Percentiles rank a stretch among this genome's conserved stretches.
Evolutionary conservation across 1,140 invertebrate genomes (phyloP).

Genomic region (Bombus vancouverensis): DNA sequence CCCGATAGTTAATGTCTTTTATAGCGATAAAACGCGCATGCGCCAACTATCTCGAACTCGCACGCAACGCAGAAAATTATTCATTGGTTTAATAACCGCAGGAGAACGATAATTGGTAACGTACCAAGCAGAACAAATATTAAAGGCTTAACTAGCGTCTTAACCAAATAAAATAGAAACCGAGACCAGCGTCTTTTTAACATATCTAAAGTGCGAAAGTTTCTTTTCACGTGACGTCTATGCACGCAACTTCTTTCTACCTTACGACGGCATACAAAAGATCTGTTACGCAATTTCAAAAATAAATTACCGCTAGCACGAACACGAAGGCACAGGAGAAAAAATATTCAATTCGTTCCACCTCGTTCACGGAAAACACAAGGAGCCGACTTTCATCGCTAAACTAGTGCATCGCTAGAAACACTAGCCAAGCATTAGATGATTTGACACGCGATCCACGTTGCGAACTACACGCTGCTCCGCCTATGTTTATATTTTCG

Average conservation of each 20-base stretch:
- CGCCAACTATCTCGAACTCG: background rate
- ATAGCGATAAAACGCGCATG: background rate
- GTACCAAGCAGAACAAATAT: background rate
- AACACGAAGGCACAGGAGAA: background rate
- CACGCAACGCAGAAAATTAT: background rate
- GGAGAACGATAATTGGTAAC: background rate
- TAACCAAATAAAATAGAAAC: background rate
- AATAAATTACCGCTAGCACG: background rate
- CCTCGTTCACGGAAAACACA: background rate
- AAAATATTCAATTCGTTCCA: background rate
- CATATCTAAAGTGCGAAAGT: background rate
- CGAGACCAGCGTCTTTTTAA: background rate
- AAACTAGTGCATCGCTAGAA: background rate
- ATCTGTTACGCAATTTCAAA: slow-evolving; percentile 13
- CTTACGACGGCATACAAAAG: background rate
- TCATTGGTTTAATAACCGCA: background rate
- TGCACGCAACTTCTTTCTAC: background rate
- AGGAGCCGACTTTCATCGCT: background rate
- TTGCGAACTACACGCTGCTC: background rate
- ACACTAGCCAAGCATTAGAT: background rate
- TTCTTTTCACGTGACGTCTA: background rate
- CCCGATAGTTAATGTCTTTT: background rate
- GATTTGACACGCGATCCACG: background rate
- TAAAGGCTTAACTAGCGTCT: background rate
- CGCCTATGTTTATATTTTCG: slow-evolving; percentile 2